These are phyloP conservation scores for Lepilemur ruficaudatus DNA, from an alignment of 2,797 vertebrate genomes.

Conservation along the genomic window DNA sequence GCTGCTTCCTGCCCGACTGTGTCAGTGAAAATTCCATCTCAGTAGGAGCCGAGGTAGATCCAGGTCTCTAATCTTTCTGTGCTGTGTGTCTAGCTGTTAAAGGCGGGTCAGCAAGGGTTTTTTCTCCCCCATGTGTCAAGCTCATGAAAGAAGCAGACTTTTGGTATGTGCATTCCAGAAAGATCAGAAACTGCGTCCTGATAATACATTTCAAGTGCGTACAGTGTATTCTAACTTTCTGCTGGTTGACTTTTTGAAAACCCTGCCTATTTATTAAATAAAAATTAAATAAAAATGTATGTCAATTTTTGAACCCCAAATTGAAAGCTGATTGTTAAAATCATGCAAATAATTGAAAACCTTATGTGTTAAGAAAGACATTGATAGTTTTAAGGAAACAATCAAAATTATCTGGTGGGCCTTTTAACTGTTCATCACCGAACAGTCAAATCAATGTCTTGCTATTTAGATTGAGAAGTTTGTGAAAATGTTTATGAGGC, in stretches of 20 bases:
- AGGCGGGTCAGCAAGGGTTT: not conserved
- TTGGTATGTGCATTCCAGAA: conserved; percentile 50
- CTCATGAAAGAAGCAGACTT: conserved; percentile 41
- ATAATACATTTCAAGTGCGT: not conserved
- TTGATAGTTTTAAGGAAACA: conserved; percentile 3
- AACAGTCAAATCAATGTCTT: conserved; percentile 24
- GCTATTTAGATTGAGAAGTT: conserved; percentile 73
- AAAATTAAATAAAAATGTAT: not conserved
- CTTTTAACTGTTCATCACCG: conserved; percentile 47
- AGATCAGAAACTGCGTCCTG: conserved; percentile 2
- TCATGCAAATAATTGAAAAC: not conserved
- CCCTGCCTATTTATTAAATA: not conserved
- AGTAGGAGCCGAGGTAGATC: not conserved
- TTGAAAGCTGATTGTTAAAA: not conserved
- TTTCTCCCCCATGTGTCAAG: not conserved
- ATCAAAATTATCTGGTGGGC: not conserved
- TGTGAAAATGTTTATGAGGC: conserved; percentile 70
- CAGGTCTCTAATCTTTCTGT: conserved; percentile 1
- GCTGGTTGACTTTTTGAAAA: not conserved
- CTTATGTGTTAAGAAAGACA: not conserved
- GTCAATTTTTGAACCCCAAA: not conserved
- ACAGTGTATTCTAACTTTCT: not conserved
- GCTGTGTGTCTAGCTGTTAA: conserved; percentile 37
- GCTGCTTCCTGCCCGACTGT: not conserved
- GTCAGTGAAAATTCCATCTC: conserved; percentile 44